Evolutionary conservation across 1,140 invertebrate species (phyloP), one percentile per base, ranked within the genome.

Genomic region (Drosophila virilis): DNA sequence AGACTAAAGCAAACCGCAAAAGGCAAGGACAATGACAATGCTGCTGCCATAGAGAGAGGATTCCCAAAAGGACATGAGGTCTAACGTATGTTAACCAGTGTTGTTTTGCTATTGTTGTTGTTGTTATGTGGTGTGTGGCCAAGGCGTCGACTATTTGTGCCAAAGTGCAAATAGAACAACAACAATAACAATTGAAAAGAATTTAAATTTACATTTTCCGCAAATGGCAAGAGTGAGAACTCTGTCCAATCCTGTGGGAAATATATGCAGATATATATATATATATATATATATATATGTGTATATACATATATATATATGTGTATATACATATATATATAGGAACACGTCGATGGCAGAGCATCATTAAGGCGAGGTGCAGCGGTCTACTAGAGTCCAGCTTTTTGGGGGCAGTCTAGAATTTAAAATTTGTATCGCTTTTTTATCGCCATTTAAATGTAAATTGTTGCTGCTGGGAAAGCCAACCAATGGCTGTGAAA

Each of bases 101-200:
- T 1, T 61, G 61, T 64, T 67, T 80, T 52, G 67, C 59, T 80
- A 28, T 28, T 86, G 42, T 57, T 38, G 55, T 52, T 9, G 22
- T 28, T 28, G 22, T 28, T 28, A 3, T 28, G 22, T 28, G 6
- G 13, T 43, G 42, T 69, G 54, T 62, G 61, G 66, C 65, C 69
- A 75, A 85, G 82, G 76, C 79, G 83, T 83, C 69, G 84, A 77
- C 77, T 72, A 69, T 69, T 84, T 89, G 83, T 85, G 82, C 80
- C 84, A 77, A 88, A 89, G 79, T 88, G 84, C 84, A 88, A 88
- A 88, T 88, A 89, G 77, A 90, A 90, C 84, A 89, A 69, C 77
- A 86, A 89, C 85, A 88, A 90, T 88, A 88, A 88, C 84, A 88
- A 90, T 88, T 88, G 85, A 82, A 89, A 90, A 89, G 84, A 88